Base-by-base conservation (phyloP, 2,888 invertebrate genomes). In the Lasius platythorax region DNA sequence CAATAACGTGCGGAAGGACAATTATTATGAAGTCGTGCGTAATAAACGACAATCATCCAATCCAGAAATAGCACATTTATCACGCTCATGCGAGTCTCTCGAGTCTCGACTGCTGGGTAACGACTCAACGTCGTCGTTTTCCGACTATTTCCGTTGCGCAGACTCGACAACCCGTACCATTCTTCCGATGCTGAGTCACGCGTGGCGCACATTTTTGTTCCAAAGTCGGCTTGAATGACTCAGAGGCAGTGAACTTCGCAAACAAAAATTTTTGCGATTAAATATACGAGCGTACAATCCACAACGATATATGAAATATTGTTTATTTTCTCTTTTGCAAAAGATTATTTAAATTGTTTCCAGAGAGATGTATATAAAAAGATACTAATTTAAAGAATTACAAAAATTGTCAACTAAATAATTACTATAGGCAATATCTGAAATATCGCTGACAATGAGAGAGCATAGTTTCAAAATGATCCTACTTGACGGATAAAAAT, bases 1-100 rank as follows among this genome's bases (percentile, higher is more conserved):
- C 72, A 58, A 64, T 81, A 30, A 84, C 88, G 84, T 84, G 84
- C 66, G 46, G 72, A 46, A 72, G 61, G 76, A 87, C 84, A 89
- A 85, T 88, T 87, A 89, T 84, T 40, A 23, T 53, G 33, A 85
- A 67, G 79, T 73, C 72, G 43, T 61, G 66, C 83, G 70, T 81
- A 85, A 83, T 84, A 67, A 83, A 74, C 66, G 84, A 82, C 73
- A 84, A 89, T 88, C 85, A 88, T 85, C 84, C 83, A 74, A 85
- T 85, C 66, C 75, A 70, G 78, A 70, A 83, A 83, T 70, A 68
- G 76, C 72, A 46, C 85, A 58, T 85, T 87, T 78, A 85, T 89
- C 85, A 85, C 56, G 83, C n/a, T 58, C 53, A 37, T 68, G 23
- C 67, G 72, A 63, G 43, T 76, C 64, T 53, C 70, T 74, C 33